phyloP scores from a whole-genome alignment of 2,888 invertebrate genomes.

The Drosophila tripunctata region DNA sequence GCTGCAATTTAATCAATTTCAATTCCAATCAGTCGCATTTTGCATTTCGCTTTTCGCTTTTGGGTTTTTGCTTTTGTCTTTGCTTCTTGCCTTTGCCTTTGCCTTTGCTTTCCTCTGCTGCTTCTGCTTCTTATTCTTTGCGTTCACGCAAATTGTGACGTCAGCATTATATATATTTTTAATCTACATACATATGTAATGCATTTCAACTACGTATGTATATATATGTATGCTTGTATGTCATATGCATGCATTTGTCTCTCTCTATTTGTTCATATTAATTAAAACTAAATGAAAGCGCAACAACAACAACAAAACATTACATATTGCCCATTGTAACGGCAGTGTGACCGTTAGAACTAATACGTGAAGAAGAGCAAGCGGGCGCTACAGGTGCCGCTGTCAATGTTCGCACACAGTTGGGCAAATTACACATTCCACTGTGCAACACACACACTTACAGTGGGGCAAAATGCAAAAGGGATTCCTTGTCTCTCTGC shows the following conservation, averaged over 20 bases:
- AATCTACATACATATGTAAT: slow-evolving; percentile 53
- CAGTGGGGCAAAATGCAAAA: no score
- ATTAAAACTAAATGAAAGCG: slow-evolving; percentile 71
- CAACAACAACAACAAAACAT: slow-evolving; percentile 44
- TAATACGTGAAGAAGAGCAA: background rate
- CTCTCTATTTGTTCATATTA: slow-evolving; percentile 60
- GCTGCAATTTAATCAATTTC: slow-evolving; percentile 76
- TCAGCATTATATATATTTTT: slow-evolving; percentile 74
- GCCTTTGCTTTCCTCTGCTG: no score
- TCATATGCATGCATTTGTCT: background rate
- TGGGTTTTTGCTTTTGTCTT: no score
- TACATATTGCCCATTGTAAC: slow-evolving; percentile 49
- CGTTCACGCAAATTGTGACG: slow-evolving; percentile 66
- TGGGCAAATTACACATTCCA: no score
- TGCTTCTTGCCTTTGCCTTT: no score
- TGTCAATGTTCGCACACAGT: slow-evolving; percentile 31
- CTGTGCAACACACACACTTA: no score
- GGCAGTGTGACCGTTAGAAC: slow-evolving; percentile 13
- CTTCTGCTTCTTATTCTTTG: slow-evolving; percentile 11
- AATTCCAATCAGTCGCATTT: slow-evolving; percentile 66
- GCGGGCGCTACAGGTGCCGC: slow-evolving; percentile 37
- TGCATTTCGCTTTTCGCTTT: slow-evolving; percentile 34
- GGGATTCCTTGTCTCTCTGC: no score
- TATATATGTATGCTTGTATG: background rate
- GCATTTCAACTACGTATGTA: slow-evolving; percentile 33